A percentile compares a stretch with the other conserved stretches of the same genome.
phyloP scores from a whole-genome alignment of 2,888 invertebrate genomes.

The Criorhina ranunculi region DNA sequence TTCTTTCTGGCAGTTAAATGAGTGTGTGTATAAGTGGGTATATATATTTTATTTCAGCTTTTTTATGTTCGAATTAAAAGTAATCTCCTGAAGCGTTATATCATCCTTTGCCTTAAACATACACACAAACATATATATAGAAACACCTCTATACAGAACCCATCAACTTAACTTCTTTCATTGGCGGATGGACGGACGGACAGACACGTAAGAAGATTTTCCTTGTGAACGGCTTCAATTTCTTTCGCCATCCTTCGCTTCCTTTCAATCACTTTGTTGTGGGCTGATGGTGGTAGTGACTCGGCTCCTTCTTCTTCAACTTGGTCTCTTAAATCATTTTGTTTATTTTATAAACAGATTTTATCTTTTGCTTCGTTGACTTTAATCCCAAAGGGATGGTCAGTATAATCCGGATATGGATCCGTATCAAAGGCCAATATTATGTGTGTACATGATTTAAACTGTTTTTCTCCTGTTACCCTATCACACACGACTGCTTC shows the following conservation, averaged over 20 bases:
- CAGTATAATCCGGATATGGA: slow-evolving; percentile 76
- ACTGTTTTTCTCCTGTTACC: slow-evolving; percentile 74
- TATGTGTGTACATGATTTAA: slow-evolving; percentile 77
- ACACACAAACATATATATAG: slow-evolving; percentile 7
- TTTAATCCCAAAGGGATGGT: slow-evolving; percentile 76
- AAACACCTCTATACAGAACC: slow-evolving; percentile 21
- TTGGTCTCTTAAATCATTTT: slow-evolving; percentile 74
- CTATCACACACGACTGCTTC: slow-evolving; percentile 69
- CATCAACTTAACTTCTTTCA: slow-evolving; percentile 70
- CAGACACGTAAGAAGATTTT: slow-evolving; percentile 70
- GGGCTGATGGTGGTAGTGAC: slow-evolving; percentile 1
- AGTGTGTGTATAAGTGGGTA: slow-evolving; percentile 37
- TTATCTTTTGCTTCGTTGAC: slow-evolving; percentile 76
- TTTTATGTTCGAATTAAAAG: slow-evolving; percentile 70
- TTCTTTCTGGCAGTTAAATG: slow-evolving; percentile 12
- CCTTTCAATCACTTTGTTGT: slow-evolving; percentile 40
- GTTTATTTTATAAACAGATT: slow-evolving; percentile 77
- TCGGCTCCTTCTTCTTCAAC: slow-evolving; percentile 18
- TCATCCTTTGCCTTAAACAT: slow-evolving; percentile 42
- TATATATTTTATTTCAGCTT: slow-evolving; percentile 17
- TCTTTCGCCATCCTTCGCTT: slow-evolving; percentile 61
- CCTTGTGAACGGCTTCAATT: slow-evolving; percentile 69
- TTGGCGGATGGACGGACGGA: slow-evolving; percentile 49
- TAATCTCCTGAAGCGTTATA: slow-evolving; percentile 66
- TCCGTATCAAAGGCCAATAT: slow-evolving; percentile 77